Base-by-base conservation (phyloP, 2,888 invertebrate genomes). In the Scaptomyza flava region DNA sequence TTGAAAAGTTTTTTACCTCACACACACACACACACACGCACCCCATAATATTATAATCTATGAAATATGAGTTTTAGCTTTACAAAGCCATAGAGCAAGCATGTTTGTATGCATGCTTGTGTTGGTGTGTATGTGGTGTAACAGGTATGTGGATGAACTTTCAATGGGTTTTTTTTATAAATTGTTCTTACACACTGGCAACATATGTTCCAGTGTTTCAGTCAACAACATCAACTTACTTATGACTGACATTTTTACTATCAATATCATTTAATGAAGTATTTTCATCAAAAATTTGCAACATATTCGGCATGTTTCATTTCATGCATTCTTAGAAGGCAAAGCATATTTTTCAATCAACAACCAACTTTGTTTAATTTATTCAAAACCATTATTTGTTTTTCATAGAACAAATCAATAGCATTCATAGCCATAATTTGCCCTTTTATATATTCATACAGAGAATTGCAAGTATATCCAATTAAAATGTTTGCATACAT, bases 111-210 rank as follows among this genome's bases (percentile, higher is more conserved):
- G 9, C 42, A 20, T 23, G 7, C 2, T 12, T 14, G 38, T 41
- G 7, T 6, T 5, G 5, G 14, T 41, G 46, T 14, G 31, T 20
- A 45, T 42, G 20, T 46, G 30, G 45, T 20, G 48, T 41, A 67
- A 50, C 73, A 77, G 77, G 58, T 71, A 69, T 56, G 54, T 31
- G 52, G 47, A 70, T 65, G 23, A 73, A 76, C 58, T 70, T 65
- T 70, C 51, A 45, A 65, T 77, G 47, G 38, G 17, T 60, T 56
- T 77, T 54, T 9, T 14, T 33, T 54, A 68, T 43, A 64, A 64
- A 69, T 57, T 70, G 64, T 52, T 60, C 48, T 42, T 46, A 9
- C 45, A 20, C 43, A 33, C 17, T 41, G 58, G 30, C 63, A 69
- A 57, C 69, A 70, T 63, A 71, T 71, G 71, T 53, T 57, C 33